Conservation (phyloP, 1,140 invertebrate species). For the Drosophila micromelanica region DNA sequence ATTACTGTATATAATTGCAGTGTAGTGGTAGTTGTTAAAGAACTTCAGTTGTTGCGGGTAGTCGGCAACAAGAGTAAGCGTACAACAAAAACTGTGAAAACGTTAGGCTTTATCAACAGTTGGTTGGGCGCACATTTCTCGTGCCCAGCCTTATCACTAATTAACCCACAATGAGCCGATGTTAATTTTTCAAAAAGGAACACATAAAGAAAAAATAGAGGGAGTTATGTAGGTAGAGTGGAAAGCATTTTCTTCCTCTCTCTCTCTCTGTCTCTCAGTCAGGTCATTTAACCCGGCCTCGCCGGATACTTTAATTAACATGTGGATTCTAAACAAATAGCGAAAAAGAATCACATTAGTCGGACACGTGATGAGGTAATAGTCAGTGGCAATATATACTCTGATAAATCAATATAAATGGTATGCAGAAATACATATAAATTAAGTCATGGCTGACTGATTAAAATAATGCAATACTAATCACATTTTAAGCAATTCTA, state of each 20-base stretch:
- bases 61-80: constrained; percentile 10
- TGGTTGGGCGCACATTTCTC: constrained; percentile 23
- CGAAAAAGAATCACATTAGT: constrained; percentile 28
- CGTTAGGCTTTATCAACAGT: constrained; percentile 29
- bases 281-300: constrained; percentile 69
- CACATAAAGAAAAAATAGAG: neutral
- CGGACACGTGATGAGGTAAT: constrained; percentile 66
- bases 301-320: constrained; percentile 64
- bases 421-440: constrained; percentile 5
- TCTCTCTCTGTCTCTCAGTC: constrained; percentile 26
- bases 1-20: neutral
- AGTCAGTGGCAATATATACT: constrained; percentile 6
- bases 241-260: neutral
- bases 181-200: constrained; percentile 10
- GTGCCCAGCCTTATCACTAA: constrained; percentile 39
- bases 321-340: constrained; percentile 54
- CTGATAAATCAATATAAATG: constrained; percentile 25
- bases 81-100: constrained; percentile 5
- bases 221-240: neutral
- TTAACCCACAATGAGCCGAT: constrained; percentile 26
- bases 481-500: constrained; percentile 6
- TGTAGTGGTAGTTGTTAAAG: constrained; percentile 6
- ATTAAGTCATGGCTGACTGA: constrained; percentile 20
- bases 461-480: constrained; percentile 28
- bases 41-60: constrained; percentile 25